Evolutionary conservation across 2,797 vertebrate species (phyloP).

Genomic region (Australoheros facetus): DNA sequence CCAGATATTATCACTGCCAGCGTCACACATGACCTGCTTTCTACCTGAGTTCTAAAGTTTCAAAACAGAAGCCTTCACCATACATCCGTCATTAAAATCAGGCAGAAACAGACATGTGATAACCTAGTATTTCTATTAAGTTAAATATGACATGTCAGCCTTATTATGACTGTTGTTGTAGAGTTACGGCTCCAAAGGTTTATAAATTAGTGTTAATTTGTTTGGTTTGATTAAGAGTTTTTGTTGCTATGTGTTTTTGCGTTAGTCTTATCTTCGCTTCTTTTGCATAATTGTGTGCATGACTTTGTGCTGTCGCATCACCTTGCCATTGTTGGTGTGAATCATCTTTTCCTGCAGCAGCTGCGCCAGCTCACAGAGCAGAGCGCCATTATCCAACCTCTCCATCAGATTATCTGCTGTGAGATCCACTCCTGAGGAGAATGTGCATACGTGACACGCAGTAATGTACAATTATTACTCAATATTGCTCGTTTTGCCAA

Average conservation of each 20-base stretch:
- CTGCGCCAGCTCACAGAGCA: constrained; percentile 93
- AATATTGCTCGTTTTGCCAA: neutral
- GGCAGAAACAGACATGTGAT: too few relatives aligned
- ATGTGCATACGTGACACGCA: constrained; percentile 5
- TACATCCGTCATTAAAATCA: neutral
- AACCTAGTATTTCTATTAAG: too few relatives aligned
- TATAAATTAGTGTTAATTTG: too few relatives aligned
- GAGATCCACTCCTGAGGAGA: constrained; percentile 85
- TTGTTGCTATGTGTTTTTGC: neutral
- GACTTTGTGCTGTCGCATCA: constrained; percentile 38
- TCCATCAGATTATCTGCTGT: constrained; percentile 92
- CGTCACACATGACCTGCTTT: neutral
- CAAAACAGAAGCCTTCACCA: neutral
- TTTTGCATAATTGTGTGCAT: neutral
- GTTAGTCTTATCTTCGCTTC: neutral
- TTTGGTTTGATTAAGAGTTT: too few relatives aligned
- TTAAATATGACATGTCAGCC: too few relatives aligned
- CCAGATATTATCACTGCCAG: neutral
- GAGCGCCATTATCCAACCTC: constrained; percentile 91
- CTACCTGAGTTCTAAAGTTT: neutral
- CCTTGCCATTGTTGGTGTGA: constrained; percentile 71
- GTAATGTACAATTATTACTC: neutral
- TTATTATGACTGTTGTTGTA: too few relatives aligned
- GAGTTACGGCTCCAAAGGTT: too few relatives aligned
- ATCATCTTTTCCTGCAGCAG: constrained; percentile 91